Evolutionary conservation across 2,113 vertebrate genomes (phyloP).

Genomic region (Seriola quinqueradiata): DNA sequence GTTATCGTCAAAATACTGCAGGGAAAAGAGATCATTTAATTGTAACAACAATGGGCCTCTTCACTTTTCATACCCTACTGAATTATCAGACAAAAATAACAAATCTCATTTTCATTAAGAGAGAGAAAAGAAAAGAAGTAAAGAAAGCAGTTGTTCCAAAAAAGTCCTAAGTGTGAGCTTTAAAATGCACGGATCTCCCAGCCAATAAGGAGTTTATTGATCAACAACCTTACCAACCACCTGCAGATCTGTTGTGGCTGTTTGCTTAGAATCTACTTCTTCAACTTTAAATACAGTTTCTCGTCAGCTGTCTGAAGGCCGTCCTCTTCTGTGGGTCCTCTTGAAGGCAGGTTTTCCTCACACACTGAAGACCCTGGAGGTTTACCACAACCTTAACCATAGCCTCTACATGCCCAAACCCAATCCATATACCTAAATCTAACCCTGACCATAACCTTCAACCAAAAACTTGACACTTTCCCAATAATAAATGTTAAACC

Average conservation of each 20-base stretch:
- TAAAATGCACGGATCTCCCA: neutral
- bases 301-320: neutral
- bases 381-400: neutral
- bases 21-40: slow-evolving; percentile 20
- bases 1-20: slow-evolving; percentile 5
- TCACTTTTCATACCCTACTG: neutral
- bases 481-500: neutral
- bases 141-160: neutral
- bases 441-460: neutral
- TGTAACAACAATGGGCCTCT: neutral
- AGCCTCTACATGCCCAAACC: neutral
- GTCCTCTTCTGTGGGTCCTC: neutral
- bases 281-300: neutral
- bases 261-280: neutral
- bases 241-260: neutral
- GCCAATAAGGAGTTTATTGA: neutral
- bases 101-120: neutral
- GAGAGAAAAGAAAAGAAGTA: too few relatives aligned
- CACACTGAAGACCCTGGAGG: neutral
- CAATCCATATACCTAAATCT: neutral
- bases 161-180: neutral
- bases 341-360: neutral
- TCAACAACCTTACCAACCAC: neutral
- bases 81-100: neutral
- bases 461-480: neutral